A percentile compares a stretch with the other conserved stretches of the same genome.
phyloP scores from a whole-genome alignment of 2,888 invertebrate species.

The Morpho achilles region DNA sequence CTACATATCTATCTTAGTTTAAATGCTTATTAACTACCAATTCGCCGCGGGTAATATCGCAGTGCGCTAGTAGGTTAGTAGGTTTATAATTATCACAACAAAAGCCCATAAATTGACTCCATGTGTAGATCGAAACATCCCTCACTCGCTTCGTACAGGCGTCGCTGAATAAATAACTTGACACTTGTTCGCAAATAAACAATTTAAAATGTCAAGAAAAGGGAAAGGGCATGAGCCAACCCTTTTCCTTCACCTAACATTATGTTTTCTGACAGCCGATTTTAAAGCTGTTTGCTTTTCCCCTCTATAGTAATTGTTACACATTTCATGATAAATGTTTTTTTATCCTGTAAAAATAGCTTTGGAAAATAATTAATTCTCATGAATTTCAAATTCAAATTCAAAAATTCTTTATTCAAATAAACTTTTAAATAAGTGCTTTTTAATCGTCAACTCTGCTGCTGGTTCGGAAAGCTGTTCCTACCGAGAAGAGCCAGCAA shows the following conservation, averaged over 20 bases:
- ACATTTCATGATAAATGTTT: neutral
- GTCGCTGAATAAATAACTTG: constrained; percentile 72
- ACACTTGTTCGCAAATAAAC: constrained; percentile 77
- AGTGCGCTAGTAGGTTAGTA: no score
- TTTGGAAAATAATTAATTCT: no score
- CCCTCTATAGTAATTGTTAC: constrained; percentile 2
- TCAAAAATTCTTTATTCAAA: no score
- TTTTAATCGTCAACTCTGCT: no score
- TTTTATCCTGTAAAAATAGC: no score
- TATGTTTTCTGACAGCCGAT: constrained; percentile 73
- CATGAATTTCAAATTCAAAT: no score
- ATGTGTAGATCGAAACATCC: constrained; percentile 25
- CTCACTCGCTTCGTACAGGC: constrained; percentile 30
- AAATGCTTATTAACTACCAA: no score
- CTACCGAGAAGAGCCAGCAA: no score
- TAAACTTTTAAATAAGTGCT: no score
- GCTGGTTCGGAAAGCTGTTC: no score
- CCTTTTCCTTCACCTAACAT: constrained; percentile 61
- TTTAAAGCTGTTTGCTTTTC: constrained; percentile 39
- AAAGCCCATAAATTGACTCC: constrained; percentile 4
- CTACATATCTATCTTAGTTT: no score
- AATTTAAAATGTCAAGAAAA: constrained; percentile 78
- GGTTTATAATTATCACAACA: neutral
- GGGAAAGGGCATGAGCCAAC: constrained; percentile 65
- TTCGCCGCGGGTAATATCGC: no score